Conservation (phyloP, 2,113 vertebrate genomes). For the Dasyurus viverrinus region DNA sequence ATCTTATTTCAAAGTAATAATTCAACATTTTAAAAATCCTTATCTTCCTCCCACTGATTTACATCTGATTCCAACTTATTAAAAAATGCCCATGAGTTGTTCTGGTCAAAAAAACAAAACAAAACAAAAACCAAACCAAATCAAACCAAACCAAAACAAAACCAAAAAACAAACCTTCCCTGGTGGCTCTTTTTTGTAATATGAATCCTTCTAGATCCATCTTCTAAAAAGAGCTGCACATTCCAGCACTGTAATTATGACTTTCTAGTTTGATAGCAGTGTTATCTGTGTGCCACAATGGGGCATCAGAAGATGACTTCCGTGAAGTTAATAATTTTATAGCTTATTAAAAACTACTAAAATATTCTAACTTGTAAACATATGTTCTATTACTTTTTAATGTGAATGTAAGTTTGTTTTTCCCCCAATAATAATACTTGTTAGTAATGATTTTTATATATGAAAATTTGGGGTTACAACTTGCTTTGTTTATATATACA, state of each 20-base stretch:
- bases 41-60: neutral
- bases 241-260: neutral
- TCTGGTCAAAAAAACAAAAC: neutral
- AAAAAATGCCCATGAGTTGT: neutral
- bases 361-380: neutral
- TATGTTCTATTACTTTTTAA: neutral
- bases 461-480: constrained; percentile 38
- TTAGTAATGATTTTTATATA: constrained; percentile 20
- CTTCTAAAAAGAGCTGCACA: neutral
- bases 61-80: neutral
- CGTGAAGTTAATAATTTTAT: neutral
- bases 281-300: neutral
- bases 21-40: neutral
- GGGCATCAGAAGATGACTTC: neutral
- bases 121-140: no score
- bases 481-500: constrained; percentile 41
- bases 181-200: neutral
- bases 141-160: neutral
- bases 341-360: neutral
- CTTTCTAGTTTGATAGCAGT: neutral
- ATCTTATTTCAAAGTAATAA: neutral
- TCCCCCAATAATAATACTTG: neutral
- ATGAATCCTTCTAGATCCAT: neutral
- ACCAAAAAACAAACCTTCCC: neutral
- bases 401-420: neutral